A percentile compares a stretch with the other conserved stretches of the same genome.
Conservation (phyloP, 2,797 vertebrate species). For the Menidia menidia region DNA sequence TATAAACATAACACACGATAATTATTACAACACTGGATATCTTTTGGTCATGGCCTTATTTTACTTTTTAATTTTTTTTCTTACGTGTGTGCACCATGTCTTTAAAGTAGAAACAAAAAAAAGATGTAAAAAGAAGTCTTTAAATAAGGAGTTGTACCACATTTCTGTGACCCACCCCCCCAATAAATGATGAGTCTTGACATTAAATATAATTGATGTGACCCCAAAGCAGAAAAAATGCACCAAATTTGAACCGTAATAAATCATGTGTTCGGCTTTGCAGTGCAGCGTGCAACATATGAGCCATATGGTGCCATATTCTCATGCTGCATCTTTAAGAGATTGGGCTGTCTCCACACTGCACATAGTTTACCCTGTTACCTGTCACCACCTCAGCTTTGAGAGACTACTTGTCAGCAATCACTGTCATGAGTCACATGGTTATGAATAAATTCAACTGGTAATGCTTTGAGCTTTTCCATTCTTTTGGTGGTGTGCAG, state of each 20-base stretch:
- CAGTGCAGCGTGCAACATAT: conserved; percentile 29
- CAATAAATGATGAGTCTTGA: background rate
- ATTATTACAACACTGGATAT: conserved; percentile 53
- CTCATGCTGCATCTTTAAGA: conserved; percentile 52
- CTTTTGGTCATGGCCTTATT: conserved; percentile 54
- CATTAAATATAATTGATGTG: conserved; percentile 19
- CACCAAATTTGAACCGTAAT: conserved; percentile 39
- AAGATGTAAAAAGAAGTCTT: background rate
- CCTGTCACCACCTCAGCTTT: conserved; percentile 73
- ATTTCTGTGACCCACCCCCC: background rate
- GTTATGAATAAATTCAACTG: conserved; percentile 66
- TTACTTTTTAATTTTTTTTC: conserved; percentile 29
- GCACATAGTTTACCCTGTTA: conserved; percentile 69
- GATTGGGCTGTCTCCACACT: conserved; percentile 57
- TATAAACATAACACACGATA: conserved; percentile 60
- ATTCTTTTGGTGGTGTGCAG: conserved; percentile 35
- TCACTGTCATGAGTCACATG: conserved; percentile 71
- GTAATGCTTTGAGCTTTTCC: conserved; percentile 52
- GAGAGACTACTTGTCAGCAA: conserved; percentile 63
- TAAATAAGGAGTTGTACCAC: background rate
- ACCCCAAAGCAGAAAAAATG: conserved; percentile 42
- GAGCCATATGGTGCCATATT: conserved; percentile 66
- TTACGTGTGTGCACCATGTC: background rate
- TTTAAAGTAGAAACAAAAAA: background rate
- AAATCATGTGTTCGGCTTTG: conserved; percentile 55